phyloP scores from a whole-genome alignment of 2,113 vertebrate species.

The Gopherus flavomarginatus region DNA sequence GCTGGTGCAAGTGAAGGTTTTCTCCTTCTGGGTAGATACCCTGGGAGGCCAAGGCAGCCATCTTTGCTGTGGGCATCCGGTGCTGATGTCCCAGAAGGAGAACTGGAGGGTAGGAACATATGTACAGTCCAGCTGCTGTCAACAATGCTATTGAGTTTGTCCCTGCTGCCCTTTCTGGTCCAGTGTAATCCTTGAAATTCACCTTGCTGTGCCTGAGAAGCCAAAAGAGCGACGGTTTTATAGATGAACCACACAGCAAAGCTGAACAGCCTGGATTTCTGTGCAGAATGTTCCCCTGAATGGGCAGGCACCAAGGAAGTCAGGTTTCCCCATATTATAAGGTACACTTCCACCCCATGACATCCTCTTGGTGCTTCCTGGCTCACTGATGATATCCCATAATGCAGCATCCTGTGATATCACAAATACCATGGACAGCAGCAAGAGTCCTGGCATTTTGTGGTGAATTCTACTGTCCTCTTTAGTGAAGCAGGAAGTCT shows the following conservation, averaged over 20 bases:
- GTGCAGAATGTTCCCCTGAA: neutral
- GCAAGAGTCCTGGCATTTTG: neutral
- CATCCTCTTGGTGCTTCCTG: neutral
- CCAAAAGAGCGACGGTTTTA: accelerated
- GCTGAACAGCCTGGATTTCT: neutral
- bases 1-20: neutral
- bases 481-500: neutral
- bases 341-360: neutral
- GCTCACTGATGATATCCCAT: neutral
- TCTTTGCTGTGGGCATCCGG: neutral
- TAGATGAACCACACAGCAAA: neutral
- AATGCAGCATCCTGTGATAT: neutral
- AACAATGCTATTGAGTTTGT: accelerated
- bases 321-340: neutral
- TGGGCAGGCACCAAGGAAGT: accelerated
- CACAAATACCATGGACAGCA: neutral
- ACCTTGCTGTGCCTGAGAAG: neutral
- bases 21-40: neutral
- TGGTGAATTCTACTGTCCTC: neutral
- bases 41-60: neutral
- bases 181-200: accelerated
- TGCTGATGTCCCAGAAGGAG: neutral
- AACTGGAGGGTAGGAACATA: neutral
- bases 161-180: neutral
- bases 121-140: neutral